Percentiles rank a stretch among this genome's conserved stretches.
Conservation (phyloP, 2,888 invertebrate species). For the Leptinotarsa juncta region DNA sequence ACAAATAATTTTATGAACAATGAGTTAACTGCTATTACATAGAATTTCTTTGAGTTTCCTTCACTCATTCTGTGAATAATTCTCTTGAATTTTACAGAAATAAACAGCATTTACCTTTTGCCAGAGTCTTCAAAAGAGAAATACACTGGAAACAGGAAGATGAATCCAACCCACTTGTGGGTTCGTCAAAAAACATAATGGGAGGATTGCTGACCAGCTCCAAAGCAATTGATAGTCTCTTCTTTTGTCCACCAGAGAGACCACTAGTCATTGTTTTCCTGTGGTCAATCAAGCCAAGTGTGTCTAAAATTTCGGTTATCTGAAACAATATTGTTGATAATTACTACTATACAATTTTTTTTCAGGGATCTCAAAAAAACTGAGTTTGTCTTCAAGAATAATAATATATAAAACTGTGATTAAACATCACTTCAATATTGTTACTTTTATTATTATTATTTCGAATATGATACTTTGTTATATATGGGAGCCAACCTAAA, state of each 20-base stretch:
- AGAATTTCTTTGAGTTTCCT: no score
- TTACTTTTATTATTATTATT: no score
- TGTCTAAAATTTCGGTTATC: conserved; percentile 93
- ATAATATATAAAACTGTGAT: no score
- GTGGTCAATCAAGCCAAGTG: conserved; percentile 87
- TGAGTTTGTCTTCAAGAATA: no score
- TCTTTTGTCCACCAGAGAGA: conserved; percentile 94
- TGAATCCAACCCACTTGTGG: conserved; percentile 95
- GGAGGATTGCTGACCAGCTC: conserved; percentile 97
- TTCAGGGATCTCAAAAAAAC: no score
- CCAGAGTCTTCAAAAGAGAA: conserved; percentile 86
- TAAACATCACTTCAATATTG: no score
- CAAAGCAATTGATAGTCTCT: conserved; percentile 92
- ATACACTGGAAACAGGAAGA: conserved; percentile 96
- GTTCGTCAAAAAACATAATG: conserved; percentile 98
- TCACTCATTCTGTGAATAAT: background rate
- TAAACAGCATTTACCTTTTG: conserved; percentile 65
- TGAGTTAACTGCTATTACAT: no score
- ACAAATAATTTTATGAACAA: background rate
- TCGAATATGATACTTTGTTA: no score
- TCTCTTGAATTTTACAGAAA: no score
- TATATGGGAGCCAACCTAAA: no score
- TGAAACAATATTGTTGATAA: conserved; percentile 60
- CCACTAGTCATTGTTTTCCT: conserved; percentile 90
- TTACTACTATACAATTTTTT: no score